Evolutionary conservation across 2,113 vertebrate genomes (phyloP), one percentile per base, ranked within the genome.

Genomic region (Glaucomys volans): DNA sequence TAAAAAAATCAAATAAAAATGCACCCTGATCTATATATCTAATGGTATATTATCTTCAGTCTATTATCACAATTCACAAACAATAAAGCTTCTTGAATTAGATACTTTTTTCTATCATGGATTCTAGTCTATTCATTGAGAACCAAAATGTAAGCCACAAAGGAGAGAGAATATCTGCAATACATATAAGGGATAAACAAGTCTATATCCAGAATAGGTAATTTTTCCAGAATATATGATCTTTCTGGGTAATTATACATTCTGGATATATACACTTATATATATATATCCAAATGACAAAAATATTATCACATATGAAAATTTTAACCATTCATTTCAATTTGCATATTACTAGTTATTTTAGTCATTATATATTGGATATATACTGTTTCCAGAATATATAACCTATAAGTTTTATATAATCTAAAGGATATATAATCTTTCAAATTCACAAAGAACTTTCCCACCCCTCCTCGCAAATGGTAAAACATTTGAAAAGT

Each of bases 1-100:
- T 47, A 91, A 69, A 91, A 82, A 72, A 8, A 94, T 42, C 52
- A n/a, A n/a, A n/a, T 89, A 96, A 95, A 86, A 81, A 13, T n/a
- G 85, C 26, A 91, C 0, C 14, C 32, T 79, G 17, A 79, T 71
- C 62, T 75, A 75, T 64, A 44, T 8, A 40, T 5, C 22, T 82
- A 64, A 74, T 54, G 32, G 44, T 47, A 40, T 24, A 82, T 42
- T 44, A 44, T 71, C 22, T 44, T 88, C 84, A 35, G 1, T 67
- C 26, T 90, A 35, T 35, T 10, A 24, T 30, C n/a, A n/a, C n/a
- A 76, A 93, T 11, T 37, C 50, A 93, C 35, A 66, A 54, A 90
- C 90, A 81, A 26, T 18, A 35, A 95, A 95, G 37, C 24, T 91
- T 47, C n/a, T 3, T 87, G 22, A 96, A 83, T 57, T 66, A 71